Evolutionary conservation across 2,888 invertebrate species (phyloP), one percentile per base, ranked within the genome.

Genomic region (Agrenia bidenticulata): DNA sequence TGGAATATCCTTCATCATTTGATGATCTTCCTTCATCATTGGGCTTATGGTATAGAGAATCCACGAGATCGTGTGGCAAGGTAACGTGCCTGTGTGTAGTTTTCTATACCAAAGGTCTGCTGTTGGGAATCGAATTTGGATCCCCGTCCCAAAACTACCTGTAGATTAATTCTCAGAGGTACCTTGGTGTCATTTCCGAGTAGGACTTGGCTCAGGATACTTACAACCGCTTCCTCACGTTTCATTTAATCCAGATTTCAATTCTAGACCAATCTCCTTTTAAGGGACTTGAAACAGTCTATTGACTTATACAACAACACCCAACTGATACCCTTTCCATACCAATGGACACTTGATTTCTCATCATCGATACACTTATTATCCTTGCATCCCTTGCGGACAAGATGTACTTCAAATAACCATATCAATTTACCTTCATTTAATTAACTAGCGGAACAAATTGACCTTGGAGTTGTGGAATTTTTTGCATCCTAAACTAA

Each of bases 131-230:
- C 11, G 32, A 32, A 32, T 32, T 32, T 32, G 45, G 45, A 9
- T 45, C 39, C 9, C 9, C 9, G n/a, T 45, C 49, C 57, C 67
- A 63, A 60, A 70, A 56, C 73, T 75, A 75, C 75, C 75, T 75
- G 75, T 72, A 67, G 70, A 73, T 73, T 75, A 71, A 75, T 73
- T 72, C 65, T 68, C 49, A 57, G 59, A 63, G 63, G 67, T 73
- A 69, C 73, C 72, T 73, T 70, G 63, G 64, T 72, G 71, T 74
- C 74, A 76, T 76, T 76, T 71, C 76, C 64, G 69, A 74, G 67
- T 70, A 69, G 66, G 76, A 73, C 72, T 69, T 71, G 72, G 74
- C 65, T 68, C 66, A 70, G 73, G 75, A 70, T 71, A 74, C 76
- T 74, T 66, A 57, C 57, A 32, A 19, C n/a, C 57, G 21, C 57